Evolutionary conservation across 2,113 vertebrate species (phyloP), one percentile per base, ranked within the genome.

Genomic region (Tonatia bakeri): DNA sequence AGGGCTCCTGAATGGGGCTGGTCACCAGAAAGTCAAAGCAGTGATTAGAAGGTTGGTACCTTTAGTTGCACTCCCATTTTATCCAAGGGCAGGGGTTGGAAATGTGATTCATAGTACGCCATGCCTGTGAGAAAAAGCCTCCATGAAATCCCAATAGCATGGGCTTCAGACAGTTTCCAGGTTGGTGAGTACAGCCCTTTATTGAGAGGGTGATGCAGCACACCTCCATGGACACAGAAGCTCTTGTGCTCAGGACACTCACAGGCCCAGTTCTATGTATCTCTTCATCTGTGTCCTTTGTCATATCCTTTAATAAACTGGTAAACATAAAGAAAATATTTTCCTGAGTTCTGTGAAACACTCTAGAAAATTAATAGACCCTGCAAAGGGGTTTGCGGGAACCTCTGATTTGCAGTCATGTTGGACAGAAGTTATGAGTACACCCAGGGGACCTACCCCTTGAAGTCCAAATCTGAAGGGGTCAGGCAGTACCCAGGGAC

Each of bases 311-410:
- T 72, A 72, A 72, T 72, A 72, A 22, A 40, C 69, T 40, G 19
- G 20, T 38, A 12, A 72, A 72, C 19, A 72, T 28, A 40, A 77
- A 20, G 54, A 56, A 56, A 56, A 56, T 56, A 22, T 24, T 4
- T 24, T 24, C 56, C 56, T 59, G 56, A 65, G 14, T n/a, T 70
- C 76, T 81, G 40, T 43, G 20, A 81, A 3, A 9, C 1, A 0
- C 76, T 69, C 76, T 69, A 43, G 7, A 38, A 50, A 77, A 28
- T 15, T 77, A 6, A 24, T 24, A 16, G 31, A 52, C 10, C 26
- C 12, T 33, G 7, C 33, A 14, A 52, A 22, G 47, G 0, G 7
- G 64, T 9, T 72, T 20, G 4, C 2, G 0, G 14, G 50, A 81
- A n/a, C 0, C 9, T 56, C 76, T 26, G 11, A 56, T 56, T 38